A percentile compares a stretch with the other conserved stretches of the same genome.
Evolutionary conservation across 37 sponge, comb jelly and placozoan genomes (phyloP).

Genomic region (Halisarca cf. caerulea): DNA sequence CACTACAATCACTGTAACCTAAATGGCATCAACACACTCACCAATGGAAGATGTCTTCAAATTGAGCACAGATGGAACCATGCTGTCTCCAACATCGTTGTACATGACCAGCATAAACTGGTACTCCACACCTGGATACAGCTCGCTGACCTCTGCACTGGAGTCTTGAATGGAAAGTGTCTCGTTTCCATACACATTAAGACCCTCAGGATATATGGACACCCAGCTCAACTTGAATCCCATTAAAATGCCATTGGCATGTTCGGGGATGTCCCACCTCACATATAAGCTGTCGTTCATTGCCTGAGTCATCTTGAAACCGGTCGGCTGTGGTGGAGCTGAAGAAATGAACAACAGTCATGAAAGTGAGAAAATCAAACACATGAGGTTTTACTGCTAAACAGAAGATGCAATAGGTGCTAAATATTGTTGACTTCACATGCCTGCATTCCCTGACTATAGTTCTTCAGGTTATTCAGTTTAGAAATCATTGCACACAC

Average conservation of each 20-base stretch:
- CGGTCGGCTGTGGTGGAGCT: constrained; percentile 1
- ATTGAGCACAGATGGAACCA: too few species aligned
- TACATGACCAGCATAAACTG: background rate
- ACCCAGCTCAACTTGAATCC: background rate
- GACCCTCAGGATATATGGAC: background rate
- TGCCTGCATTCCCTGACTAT: too few species aligned
- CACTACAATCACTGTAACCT: too few species aligned
- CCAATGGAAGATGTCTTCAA: too few species aligned
- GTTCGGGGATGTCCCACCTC: background rate
- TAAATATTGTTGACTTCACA: too few species aligned
- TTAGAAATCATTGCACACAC: too few species aligned
- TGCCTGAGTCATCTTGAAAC: background rate
- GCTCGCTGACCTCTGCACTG: background rate
- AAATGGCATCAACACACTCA: too few species aligned
- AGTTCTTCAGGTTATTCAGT: too few species aligned
- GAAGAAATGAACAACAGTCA: too few species aligned
- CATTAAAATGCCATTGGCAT: background rate
- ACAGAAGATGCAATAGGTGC: too few species aligned
- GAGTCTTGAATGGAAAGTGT: background rate
- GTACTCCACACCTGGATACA: background rate
- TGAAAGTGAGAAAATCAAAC: too few species aligned
- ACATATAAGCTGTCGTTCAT: background rate
- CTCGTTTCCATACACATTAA: background rate
- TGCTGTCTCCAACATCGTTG: background rate
- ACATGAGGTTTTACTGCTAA: too few species aligned